A percentile compares a stretch with the other conserved stretches of the same genome.
Evolutionary conservation across 1,140 invertebrate genomes (phyloP).

Genomic region (Heliconius melpomene): DNA sequence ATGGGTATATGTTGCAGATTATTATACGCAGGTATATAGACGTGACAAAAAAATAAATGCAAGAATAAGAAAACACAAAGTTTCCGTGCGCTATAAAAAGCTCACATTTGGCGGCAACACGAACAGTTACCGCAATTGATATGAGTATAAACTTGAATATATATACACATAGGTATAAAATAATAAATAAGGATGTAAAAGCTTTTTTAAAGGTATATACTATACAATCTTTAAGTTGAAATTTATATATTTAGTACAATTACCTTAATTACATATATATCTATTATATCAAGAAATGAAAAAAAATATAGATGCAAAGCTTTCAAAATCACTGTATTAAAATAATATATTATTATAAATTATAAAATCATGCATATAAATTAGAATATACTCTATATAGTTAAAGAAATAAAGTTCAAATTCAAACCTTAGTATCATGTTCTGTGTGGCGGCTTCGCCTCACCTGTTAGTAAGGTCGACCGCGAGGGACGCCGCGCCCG

Average conservation of each 20-base stretch:
- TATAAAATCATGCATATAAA: constrained; percentile 17
- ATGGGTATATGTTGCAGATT: constrained; percentile 29
- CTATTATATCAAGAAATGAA: background rate
- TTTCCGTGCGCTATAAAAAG: constrained; percentile 46
- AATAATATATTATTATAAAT: background rate
- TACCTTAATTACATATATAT: constrained; percentile 49
- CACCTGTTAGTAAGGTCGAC: constrained; percentile 79
- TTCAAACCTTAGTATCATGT: constrained; percentile 80
- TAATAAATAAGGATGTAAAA: background rate
- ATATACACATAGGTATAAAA: background rate
- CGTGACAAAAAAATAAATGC: constrained; percentile 43
- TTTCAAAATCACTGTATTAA: background rate
- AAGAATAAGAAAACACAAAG: constrained; percentile 40
- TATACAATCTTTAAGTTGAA: background rate
- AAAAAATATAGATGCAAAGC: background rate
- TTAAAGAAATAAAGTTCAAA: constrained; percentile 66
- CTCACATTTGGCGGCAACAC: constrained; percentile 35
- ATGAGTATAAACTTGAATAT: background rate
- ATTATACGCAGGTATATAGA: constrained; percentile 36
- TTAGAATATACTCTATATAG: constrained; percentile 24
- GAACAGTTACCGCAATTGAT: background rate
- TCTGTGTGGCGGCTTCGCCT: constrained; percentile 76
- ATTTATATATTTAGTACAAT: constrained; percentile 55
- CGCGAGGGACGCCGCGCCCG: constrained; percentile 67
- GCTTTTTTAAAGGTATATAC: background rate